phyloP scores from a whole-genome alignment of 2,113 vertebrate genomes.

The Halcyon malimbica region DNA sequence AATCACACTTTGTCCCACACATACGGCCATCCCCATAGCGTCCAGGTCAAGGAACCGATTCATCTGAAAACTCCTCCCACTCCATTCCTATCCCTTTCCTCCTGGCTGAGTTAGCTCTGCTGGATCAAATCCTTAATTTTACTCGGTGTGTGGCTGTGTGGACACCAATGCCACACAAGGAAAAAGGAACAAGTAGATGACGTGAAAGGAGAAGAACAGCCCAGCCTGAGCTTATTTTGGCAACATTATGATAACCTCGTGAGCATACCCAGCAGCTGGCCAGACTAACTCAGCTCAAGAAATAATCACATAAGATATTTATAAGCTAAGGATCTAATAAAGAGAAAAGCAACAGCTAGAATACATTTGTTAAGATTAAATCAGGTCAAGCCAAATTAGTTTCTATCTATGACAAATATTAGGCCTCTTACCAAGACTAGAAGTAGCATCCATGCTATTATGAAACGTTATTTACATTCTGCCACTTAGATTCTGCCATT shows the following conservation, averaged over 20 bases:
- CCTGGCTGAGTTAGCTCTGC: background rate
- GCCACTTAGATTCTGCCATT: background rate
- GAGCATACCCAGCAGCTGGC: background rate
- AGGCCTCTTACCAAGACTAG: background rate
- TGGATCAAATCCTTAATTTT: background rate
- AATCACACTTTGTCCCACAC: background rate
- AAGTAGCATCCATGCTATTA: background rate
- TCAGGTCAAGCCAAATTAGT: background rate
- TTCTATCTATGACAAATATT: background rate
- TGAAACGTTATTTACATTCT: background rate
- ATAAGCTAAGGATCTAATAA: background rate
- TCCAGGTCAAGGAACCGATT: background rate
- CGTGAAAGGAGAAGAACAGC: background rate
- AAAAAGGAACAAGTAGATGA: background rate
- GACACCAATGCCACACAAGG: background rate
- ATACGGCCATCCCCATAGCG: background rate
- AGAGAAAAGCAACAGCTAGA: background rate
- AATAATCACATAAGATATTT: background rate
- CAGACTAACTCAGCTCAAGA: background rate
- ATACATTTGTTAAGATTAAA: background rate
- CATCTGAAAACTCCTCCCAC: background rate
- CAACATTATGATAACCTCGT: background rate
- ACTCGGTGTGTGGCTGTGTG: background rate
- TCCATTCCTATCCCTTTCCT: background rate
- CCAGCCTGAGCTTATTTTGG: background rate